Percentiles rank a stretch among this genome's conserved stretches.
Conservation (phyloP, 2,888 invertebrate species). For the Cantharis rustica region DNA sequence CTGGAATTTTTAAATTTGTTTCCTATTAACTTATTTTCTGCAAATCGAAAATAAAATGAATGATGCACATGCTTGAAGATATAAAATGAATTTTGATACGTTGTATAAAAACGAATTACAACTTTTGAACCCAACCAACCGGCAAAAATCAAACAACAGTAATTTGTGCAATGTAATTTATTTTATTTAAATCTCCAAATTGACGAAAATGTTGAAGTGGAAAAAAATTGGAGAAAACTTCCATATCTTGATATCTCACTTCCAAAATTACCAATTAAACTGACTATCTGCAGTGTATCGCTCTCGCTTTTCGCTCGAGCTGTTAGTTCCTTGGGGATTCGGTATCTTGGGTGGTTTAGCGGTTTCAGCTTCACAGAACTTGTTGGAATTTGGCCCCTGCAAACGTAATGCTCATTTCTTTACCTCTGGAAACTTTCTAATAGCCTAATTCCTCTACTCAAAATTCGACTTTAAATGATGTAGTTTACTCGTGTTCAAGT, state of each 20-base stretch:
- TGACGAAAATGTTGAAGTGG: background rate
- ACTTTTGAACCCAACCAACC: background rate
- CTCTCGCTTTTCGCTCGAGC: constrained; percentile 22
- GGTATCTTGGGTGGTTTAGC: constrained; percentile 19
- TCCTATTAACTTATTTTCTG: background rate
- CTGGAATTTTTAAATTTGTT: background rate
- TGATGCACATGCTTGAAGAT: background rate
- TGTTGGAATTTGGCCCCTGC: constrained; percentile 17
- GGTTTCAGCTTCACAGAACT: constrained; percentile 27
- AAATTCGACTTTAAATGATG: constrained; percentile 11
- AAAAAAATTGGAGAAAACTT: background rate
- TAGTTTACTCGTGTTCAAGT: background rate
- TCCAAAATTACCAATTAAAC: constrained; percentile 33
- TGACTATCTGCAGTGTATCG: constrained; percentile 33
- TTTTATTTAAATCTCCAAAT: background rate
- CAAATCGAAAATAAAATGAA: background rate
- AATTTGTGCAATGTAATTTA: background rate
- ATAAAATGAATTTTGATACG: background rate
- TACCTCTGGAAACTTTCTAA: constrained; percentile 13
- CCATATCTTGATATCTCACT: constrained; percentile 9
- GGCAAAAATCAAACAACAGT: background rate
- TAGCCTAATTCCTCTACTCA: constrained; percentile 16
- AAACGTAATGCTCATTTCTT: constrained; percentile 26
- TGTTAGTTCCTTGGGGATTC: constrained; percentile 19
- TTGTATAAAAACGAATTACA: background rate